Base-by-base conservation (phyloP, 1,140 invertebrate genomes). In the Drosophila persimilis region DNA sequence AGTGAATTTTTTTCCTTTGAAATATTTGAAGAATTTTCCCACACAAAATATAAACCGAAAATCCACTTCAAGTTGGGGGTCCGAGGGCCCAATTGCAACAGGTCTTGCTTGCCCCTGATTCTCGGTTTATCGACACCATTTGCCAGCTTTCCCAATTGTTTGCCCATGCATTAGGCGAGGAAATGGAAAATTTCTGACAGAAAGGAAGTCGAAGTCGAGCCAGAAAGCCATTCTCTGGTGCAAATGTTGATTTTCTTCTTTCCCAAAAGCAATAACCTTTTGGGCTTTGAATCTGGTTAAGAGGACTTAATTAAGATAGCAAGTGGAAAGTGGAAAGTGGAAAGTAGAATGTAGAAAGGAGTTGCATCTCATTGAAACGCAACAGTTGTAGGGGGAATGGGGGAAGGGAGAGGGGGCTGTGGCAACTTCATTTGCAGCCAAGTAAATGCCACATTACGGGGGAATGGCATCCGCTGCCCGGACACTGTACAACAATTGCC, bases 161-260 rank as follows among this genome's bases (percentile, higher is more conserved):
- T 84, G 76, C 72, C 76, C 74, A 84, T 84, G 80, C 80, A 84
- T 84, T 85, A 72, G 69, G 51, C 46, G 45, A 47, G 17, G 35
- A 64, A 66, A 69, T 48, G 48, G 63, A 55, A 69, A 55, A 67
- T 47, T 56, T 7, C 11, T 20, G 15, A 17, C n/a, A 39, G 55
- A 45, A 47, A 55, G 44, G 15, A 41, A 11, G 26, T 39, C 7
- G 20, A 53, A 9, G 39, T 22, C 8, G 29, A 35, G 35, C 35
- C 35, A 41, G 22, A 6, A 39, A 35, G 17, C n/a, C 39, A 53
- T 39, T 53, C 29, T 53, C 5, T 6, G 31, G 13, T 24, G 15
- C 5, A 53, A 53, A 39, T 53, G 51, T 53, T 53, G 31, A 53
- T 53, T 53, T 53, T 53, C 39, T 39, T 11, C 31, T 13, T 8